Conservation (phyloP, 2,113 vertebrate species). For the Paradoxurus hermaphroditus region DNA sequence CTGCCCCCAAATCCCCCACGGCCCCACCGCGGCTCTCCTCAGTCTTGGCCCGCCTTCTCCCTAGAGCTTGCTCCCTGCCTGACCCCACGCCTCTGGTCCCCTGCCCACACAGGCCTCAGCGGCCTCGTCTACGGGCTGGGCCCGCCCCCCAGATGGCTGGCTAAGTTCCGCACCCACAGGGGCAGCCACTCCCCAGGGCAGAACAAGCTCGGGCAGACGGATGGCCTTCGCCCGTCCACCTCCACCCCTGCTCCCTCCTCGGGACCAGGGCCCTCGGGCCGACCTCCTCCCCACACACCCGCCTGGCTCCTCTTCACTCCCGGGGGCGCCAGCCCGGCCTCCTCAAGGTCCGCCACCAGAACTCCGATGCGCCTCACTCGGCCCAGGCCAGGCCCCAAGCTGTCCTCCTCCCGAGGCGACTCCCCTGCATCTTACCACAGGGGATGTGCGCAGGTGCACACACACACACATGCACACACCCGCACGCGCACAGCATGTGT, state of each 20-base stretch:
- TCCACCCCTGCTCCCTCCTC: not conserved
- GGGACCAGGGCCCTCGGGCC: not conserved
- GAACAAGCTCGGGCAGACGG: too few species aligned
- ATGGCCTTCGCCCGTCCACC: not conserved
- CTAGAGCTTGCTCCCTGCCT: not conserved
- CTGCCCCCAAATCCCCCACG: not conserved
- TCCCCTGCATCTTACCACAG: not conserved
- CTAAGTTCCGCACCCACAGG: too few species aligned
- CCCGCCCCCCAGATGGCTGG: not conserved
- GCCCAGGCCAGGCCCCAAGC: not conserved
- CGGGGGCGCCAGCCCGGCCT: not conserved
- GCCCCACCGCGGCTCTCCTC: not conserved
- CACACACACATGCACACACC: not conserved
- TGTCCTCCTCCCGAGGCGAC: not conserved
- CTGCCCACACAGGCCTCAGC: not conserved
- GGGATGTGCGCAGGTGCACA: not conserved
- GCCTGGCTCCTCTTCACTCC: not conserved
- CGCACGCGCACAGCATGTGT: too few species aligned
- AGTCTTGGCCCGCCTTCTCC: not conserved
- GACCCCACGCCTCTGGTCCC: not conserved
- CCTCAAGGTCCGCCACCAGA: not conserved
- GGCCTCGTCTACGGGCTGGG: not conserved
- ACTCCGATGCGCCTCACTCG: accelerated
- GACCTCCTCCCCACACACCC: not conserved
- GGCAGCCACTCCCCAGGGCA: not conserved